Base-by-base conservation (phyloP, 2,797 vertebrate genomes). In the Yasuhikotakia modesta region DNA sequence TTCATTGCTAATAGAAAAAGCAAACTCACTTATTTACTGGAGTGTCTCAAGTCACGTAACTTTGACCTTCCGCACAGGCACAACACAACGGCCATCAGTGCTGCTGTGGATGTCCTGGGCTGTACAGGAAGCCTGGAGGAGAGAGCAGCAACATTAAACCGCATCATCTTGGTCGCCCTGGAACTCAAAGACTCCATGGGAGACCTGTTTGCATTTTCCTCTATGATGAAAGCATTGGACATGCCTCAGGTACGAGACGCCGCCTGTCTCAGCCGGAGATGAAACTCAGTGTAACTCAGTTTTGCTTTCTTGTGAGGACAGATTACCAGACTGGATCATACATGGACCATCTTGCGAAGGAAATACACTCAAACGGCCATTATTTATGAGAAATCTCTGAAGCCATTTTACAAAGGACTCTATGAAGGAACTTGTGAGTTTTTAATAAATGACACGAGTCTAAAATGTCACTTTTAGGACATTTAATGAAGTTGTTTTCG, bases 211-310 rank as follows among this genome's bases (percentile, higher is more conserved):
- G 95, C 96, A 0, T 98, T 99, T 90, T 96, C 97, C 0, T 95
- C 97, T 32, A 86, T 99, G 87, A 99, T 99, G 98, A 98, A 98
- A 87, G 97, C 96, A n/a, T 91, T 99, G 85, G 96, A 98, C 87
- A 94, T 99, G 94, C 95, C 95, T 14, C 97, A 98, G 96, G 97
- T 99, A 57, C 61, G 50, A 57, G 64, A n/a, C n/a, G n/a, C n/a
- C n/a, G n/a, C n/a, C n/a, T n/a, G n/a, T n/a, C n/a, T n/a, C n/a
- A n/a, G n/a, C n/a, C n/a, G n/a, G n/a, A n/a, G n/a, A n/a, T n/a
- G n/a, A n/a, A n/a, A n/a, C n/a, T n/a, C n/a, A n/a, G n/a, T n/a
- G n/a, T n/a, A n/a, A n/a, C n/a, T n/a, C n/a, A n/a, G n/a, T n/a
- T n/a, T n/a, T n/a, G n/a, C n/a, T n/a, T n/a, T n/a, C n/a, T n/a